phyloP scores from a whole-genome alignment of 2,888 invertebrate species.

The Nycteola revayana region DNA sequence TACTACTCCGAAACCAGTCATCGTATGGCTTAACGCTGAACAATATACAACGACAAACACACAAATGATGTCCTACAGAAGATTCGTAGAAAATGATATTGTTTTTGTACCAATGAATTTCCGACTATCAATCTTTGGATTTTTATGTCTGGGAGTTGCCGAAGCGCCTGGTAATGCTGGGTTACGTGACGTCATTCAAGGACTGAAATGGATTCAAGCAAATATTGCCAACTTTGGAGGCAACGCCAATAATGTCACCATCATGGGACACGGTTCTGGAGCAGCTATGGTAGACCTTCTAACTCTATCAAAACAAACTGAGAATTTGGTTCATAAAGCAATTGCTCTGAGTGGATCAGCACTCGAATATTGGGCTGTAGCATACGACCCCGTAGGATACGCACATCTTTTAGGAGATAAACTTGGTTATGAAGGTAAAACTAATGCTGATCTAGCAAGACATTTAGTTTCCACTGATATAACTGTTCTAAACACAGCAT shows the following conservation, averaged over 20 bases:
- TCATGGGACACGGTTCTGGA: conserved; percentile 91
- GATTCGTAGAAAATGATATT: conserved; percentile 84
- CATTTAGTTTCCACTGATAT: conserved; percentile 43
- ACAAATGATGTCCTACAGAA: conserved; percentile 67
- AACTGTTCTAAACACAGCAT: conserved; percentile 36
- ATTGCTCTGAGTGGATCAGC: conserved; percentile 66
- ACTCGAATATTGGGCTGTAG: conserved; percentile 65
- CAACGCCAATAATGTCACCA: conserved; percentile 86
- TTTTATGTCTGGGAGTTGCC: conserved; percentile 81
- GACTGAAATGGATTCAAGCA: conserved; percentile 87
- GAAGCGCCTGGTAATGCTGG: conserved; percentile 92
- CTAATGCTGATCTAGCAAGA: conserved; percentile 44
- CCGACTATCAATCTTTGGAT: conserved; percentile 88
- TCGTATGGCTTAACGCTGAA: conserved; percentile 66
- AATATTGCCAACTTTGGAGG: conserved; percentile 74
- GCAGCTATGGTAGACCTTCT: conserved; percentile 80
- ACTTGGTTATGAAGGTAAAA: conserved; percentile 49
- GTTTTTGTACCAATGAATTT: conserved; percentile 86
- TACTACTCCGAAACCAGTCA: conserved; percentile 53
- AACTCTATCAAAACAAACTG: conserved; percentile 52
- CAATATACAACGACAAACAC: conserved; percentile 48
- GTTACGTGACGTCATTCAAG: conserved; percentile 91
- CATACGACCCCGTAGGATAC: conserved; percentile 60
- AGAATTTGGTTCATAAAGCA: conserved; percentile 59
- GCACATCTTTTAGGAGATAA: conserved; percentile 50